Conservation (phyloP, 2,888 invertebrate genomes). For the Cheilosia vulpina region DNA sequence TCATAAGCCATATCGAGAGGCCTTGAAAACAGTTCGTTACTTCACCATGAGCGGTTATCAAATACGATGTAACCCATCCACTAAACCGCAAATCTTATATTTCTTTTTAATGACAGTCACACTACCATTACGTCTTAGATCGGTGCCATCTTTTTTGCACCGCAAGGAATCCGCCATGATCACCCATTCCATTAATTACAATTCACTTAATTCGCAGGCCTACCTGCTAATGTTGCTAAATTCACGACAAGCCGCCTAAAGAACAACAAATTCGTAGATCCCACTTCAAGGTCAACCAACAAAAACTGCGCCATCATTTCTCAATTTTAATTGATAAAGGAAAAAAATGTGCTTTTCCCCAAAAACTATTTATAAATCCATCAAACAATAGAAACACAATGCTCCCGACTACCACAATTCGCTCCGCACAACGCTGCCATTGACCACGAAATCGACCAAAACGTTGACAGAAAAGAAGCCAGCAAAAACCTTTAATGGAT, state of each 20-base stretch:
- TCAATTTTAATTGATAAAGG: constrained; percentile 18
- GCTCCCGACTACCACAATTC: background rate
- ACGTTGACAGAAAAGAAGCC: background rate
- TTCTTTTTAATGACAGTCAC: too few relatives aligned
- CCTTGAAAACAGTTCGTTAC: too few relatives aligned
- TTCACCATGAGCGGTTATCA: too few relatives aligned
- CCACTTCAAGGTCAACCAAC: constrained; percentile 39
- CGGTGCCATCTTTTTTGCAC: background rate
- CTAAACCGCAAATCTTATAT: too few relatives aligned
- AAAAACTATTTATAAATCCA: constrained; percentile 10
- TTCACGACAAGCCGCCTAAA: constrained; percentile 8
- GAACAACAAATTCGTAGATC: constrained; percentile 16
- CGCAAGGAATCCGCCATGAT: background rate
- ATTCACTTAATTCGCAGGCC: background rate
- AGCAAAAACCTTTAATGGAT: constrained; percentile 46
- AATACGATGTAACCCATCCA: too few relatives aligned
- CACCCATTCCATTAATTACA: constrained; percentile 8
- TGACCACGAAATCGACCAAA: constrained; percentile 63
- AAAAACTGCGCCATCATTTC: constrained; percentile 20
- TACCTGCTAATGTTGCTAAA: constrained; percentile 16
- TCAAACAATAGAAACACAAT: constrained; percentile 21
- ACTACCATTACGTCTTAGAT: too few relatives aligned
- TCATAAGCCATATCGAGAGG: too few relatives aligned
- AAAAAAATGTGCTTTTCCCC: constrained; percentile 3
- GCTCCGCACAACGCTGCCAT: constrained; percentile 32